Percentiles rank a stretch among this genome's conserved stretches.
These are phyloP conservation scores for Nannoperca australis DNA, from an alignment of 2,797 vertebrate species.

Conservation along the genomic window DNA sequence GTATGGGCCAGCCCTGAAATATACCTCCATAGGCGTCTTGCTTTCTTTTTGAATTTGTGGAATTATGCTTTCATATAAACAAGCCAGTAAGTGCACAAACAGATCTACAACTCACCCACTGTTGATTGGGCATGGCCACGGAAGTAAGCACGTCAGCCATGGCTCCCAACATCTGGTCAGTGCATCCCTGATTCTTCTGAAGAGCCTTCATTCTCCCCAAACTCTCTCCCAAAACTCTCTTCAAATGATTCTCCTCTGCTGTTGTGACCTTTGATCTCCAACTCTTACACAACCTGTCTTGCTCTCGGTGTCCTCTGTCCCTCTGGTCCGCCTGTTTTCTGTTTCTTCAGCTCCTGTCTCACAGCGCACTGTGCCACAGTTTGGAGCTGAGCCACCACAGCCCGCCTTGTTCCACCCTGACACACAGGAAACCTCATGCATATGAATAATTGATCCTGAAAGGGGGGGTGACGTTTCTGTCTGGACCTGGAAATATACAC, in stretches of 20 bases:
- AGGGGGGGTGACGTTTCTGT: slow-evolving; percentile 53
- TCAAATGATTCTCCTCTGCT: slow-evolving; percentile 27
- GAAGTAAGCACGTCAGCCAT: slow-evolving; percentile 93
- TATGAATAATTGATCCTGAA: slow-evolving; percentile 73
- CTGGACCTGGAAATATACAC: slow-evolving; percentile 27
- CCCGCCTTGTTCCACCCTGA: slow-evolving; percentile 57
- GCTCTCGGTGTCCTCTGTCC: slow-evolving; percentile 21
- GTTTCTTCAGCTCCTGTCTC: slow-evolving; percentile 35
- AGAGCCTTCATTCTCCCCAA: slow-evolving; percentile 85
- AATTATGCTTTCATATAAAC: slow-evolving; percentile 30
- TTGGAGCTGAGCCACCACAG: slow-evolving; percentile 54
- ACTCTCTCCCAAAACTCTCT: slow-evolving; percentile 22
- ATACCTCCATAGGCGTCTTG: slow-evolving; percentile 28
- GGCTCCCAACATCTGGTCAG: slow-evolving; percentile 93
- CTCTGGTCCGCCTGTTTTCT: slow-evolving; percentile 33
- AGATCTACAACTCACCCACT: slow-evolving; percentile 87
- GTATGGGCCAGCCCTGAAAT: slow-evolving; percentile 19
- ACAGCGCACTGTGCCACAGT: slow-evolving; percentile 52
- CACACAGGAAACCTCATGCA: slow-evolving; percentile 70
- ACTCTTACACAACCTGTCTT: slow-evolving; percentile 12
- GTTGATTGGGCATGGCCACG: slow-evolving; percentile 90
- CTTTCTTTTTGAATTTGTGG: slow-evolving; percentile 11
- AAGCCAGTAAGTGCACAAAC: slow-evolving; percentile 41
- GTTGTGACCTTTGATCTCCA: slow-evolving; percentile 29
- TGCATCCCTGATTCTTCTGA: slow-evolving; percentile 88